Percentiles rank a stretch among this genome's conserved stretches.
phyloP scores from a whole-genome alignment of 2,888 invertebrate species.

The Drosophila engyochracea region DNA sequence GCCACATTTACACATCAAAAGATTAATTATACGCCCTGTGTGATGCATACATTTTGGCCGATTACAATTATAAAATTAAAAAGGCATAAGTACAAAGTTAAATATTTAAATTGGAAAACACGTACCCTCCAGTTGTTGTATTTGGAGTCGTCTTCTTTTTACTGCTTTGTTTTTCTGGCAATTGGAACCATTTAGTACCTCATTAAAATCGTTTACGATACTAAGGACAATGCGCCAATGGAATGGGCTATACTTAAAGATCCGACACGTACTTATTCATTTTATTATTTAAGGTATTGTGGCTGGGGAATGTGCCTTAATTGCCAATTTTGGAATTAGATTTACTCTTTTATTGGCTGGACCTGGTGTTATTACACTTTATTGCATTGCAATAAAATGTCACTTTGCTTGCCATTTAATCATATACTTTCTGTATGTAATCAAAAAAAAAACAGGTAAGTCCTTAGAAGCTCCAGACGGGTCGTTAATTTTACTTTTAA shows the following conservation, averaged over 20 bases:
- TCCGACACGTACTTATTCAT: conserved; percentile 50
- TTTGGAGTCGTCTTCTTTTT: conserved; percentile 13
- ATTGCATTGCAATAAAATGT: conserved; percentile 21
- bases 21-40: conserved; percentile 31
- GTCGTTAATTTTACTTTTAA: neutral
- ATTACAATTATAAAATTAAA: conserved; percentile 29
- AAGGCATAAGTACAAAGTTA: conserved; percentile 37
- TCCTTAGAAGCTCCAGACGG: neutral
- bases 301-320: conserved; percentile 28
- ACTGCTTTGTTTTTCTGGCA: conserved; percentile 13
- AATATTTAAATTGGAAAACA: conserved; percentile 49
- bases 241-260: conserved; percentile 19
- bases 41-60: neutral
- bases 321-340: conserved; percentile 52
- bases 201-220: conserved; percentile 58
- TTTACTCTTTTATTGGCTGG: conserved; percentile 35
- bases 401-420: conserved; percentile 6
- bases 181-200: conserved; percentile 45
- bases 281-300: conserved; percentile 41
- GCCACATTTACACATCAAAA: conserved; percentile 61
- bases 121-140: conserved; percentile 10
- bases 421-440: neutral
- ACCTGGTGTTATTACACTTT: conserved; percentile 3
- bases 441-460: neutral
- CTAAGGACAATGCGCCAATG: conserved; percentile 15